These are phyloP conservation scores for Synergus itoensis DNA, from an alignment of 2,888 invertebrate genomes.

Conservation along the genomic window DNA sequence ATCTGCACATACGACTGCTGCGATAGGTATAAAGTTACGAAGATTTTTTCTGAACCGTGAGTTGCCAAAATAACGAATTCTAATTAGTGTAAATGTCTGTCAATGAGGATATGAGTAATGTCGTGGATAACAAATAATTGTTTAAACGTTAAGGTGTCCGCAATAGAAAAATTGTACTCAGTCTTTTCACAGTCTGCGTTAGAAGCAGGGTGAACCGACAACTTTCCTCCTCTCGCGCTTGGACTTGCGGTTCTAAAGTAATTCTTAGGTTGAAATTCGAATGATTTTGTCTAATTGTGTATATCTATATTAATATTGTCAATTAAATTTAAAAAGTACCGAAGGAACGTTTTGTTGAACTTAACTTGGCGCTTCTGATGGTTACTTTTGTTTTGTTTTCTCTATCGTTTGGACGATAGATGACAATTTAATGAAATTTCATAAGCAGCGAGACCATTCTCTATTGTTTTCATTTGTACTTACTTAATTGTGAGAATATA, in stretches of 20 bases:
- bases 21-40: constrained; percentile 65
- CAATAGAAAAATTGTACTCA: constrained; percentile 57
- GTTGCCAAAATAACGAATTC: constrained; percentile 74
- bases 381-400: not conserved
- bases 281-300: constrained; percentile 65
- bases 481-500: constrained; percentile 21
- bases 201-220: constrained; percentile 48
- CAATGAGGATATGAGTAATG: constrained; percentile 54
- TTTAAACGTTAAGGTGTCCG: constrained; percentile 62
- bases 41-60: constrained; percentile 72
- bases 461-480: constrained; percentile 28
- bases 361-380: not conserved
- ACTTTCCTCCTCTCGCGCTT: constrained; percentile 52
- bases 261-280: constrained; percentile 64
- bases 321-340: constrained; percentile 70
- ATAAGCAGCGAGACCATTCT: constrained; percentile 20
- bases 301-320: constrained; percentile 70
- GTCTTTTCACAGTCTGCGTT: constrained; percentile 28
- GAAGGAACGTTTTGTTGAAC: constrained; percentile 51
- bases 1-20: constrained; percentile 56
- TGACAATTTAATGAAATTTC: not conserved
- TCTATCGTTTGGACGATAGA: not conserved
- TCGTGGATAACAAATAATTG: constrained; percentile 60
- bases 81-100: constrained; percentile 64
- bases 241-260: constrained; percentile 68